Conservation (phyloP, 2,113 vertebrate genomes). For the Silurus glanis region DNA sequence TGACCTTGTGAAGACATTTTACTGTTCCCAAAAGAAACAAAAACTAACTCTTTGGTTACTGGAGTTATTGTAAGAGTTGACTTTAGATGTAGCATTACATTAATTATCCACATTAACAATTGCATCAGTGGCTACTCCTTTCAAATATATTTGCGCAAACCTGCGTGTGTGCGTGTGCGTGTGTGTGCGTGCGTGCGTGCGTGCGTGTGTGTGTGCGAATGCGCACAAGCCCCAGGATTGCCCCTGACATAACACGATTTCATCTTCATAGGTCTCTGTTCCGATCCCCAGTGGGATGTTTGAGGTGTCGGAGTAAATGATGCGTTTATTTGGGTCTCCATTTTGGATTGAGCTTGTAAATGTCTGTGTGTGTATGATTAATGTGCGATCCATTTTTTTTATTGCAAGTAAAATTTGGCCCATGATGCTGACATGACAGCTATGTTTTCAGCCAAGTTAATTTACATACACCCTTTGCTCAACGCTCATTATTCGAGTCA, state of each 20-base stretch:
- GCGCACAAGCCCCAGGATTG: conserved; percentile 17
- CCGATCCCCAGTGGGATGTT: conserved; percentile 31
- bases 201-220: neutral
- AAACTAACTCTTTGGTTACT: neutral
- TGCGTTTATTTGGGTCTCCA: neutral
- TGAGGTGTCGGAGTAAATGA: neutral
- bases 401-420: neutral
- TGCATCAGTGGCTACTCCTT: neutral
- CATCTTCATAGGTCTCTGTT: conserved; percentile 48
- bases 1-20: neutral
- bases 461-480: neutral
- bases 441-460: neutral
- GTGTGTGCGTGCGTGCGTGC: neutral
- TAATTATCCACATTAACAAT: neutral
- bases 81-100: neutral
- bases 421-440: neutral
- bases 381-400: neutral
- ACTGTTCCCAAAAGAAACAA: neutral
- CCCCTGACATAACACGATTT: conserved; percentile 35
- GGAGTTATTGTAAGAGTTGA: neutral
- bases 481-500: conserved; percentile 32
- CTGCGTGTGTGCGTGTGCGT: neutral
- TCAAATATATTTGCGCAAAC: neutral
- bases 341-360: neutral
- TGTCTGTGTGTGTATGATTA: neutral